Conservation (phyloP, 1,140 invertebrate species). For the Laupala kohalensis region DNA sequence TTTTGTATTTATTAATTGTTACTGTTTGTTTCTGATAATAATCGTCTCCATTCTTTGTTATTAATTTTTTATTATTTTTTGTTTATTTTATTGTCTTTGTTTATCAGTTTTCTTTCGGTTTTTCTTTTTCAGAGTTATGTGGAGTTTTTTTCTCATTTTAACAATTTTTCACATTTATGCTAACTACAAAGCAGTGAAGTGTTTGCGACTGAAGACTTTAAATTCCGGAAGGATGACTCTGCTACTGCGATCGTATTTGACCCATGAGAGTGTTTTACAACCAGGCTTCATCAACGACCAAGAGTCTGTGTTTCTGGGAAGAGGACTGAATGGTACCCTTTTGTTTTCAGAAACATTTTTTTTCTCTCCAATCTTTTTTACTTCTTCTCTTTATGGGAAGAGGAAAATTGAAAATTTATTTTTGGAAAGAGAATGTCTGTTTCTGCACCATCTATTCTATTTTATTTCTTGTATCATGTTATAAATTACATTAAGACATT, state of each 20-base stretch:
- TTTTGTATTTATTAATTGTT: too few relatives aligned
- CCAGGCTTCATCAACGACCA: conserved; percentile 37
- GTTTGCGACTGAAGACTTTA: conserved; percentile 55
- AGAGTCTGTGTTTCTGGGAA: conserved; percentile 43
- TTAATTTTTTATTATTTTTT: too few relatives aligned
- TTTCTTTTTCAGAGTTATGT: conserved; percentile 41
- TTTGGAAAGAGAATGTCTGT: too few relatives aligned
- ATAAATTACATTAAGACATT: too few relatives aligned
- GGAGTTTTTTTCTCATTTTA: conserved; percentile 54
- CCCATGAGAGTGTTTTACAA: conserved; percentile 30
- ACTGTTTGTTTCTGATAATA: too few relatives aligned
- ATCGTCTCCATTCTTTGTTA: too few relatives aligned
- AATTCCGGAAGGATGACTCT: conserved; percentile 63
- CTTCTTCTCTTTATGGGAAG: too few relatives aligned
- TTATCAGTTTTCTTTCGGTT: too few relatives aligned
- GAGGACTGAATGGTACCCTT: conserved; percentile 27
- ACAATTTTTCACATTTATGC: conserved; percentile 70
- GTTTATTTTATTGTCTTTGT: too few relatives aligned
- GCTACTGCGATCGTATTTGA: conserved; percentile 46
- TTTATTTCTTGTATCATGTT: too few relatives aligned
- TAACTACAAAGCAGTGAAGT: conserved; percentile 73
- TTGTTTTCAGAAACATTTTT: background rate
- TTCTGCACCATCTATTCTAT: too few relatives aligned
- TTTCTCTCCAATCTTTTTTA: background rate
- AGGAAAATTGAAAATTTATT: too few relatives aligned